Evolutionary conservation across 2,888 invertebrate genomes (phyloP), one percentile per base, ranked within the genome.

Genomic region (Ariolimax columbianus): DNA sequence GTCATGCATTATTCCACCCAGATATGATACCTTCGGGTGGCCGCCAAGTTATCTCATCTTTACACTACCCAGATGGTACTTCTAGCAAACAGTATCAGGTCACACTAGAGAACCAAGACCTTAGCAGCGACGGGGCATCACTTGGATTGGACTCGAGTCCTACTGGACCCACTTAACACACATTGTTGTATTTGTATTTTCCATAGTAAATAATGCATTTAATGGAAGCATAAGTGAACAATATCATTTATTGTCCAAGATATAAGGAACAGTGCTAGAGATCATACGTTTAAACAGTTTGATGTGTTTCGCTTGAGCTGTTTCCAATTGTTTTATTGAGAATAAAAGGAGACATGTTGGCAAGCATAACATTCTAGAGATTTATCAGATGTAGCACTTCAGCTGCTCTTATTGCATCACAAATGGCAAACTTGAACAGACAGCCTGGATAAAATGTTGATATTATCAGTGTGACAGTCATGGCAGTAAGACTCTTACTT

Each of bases 1-100:
- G 96, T 86, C 96, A 96, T 92, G 96, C 96, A 38, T 88, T 96
- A 90, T 96, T 96, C 92, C 95, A 95, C 90, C 95, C 96, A 23
- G 95, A 95, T 40, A 95, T 95, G 88, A 73, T 93, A 30, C 89
- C 89, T 79, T 89, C 90, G 77, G 83, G 88, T 30, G 55, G 82
- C 3, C 79, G 86, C 11, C 81, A 81, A 17, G 59, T 77, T 23
- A 36, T 72, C 9, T 73, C 82, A 2, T 26, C 68, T 30, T 73
- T 51, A 23, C 82, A 82, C 43, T 59, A 63, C 40, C 51, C 43
- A 40, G 51, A 36, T 51, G 75, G 59, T 4, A 40, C 38, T 43
- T 33, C 47, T 43, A 0, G 40, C 1, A 23, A 30, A 30, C 72
- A 51, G 40, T 72, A 70, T n/a, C 70, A 78, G n/a, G 84, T 59